These are phyloP conservation scores for Pogonognathellus flavescens DNA, from an alignment of 1,140 invertebrate species.

Conservation along the genomic window DNA sequence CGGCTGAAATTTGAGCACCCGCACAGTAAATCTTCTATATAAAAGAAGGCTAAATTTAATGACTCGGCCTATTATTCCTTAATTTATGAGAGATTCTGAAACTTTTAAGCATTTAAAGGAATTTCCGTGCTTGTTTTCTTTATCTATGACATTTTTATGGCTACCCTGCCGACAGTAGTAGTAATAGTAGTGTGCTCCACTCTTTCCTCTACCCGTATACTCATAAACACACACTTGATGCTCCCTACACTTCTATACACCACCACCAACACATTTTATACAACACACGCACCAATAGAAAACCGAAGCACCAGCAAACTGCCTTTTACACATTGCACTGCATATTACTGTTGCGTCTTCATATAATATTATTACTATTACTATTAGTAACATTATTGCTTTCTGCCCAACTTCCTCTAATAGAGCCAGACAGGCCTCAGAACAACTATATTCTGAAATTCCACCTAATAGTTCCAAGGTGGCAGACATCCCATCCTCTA, in stretches of 20 bases:
- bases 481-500: not conserved
- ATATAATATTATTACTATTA: not conserved
- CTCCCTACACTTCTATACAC: not conserved
- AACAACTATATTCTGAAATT: constrained; percentile 27
- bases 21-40: constrained; percentile 39
- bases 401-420: too few species aligned
- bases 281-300: not conserved
- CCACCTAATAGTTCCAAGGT: constrained; percentile 26
- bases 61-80: constrained; percentile 56
- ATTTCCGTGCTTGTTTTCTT: constrained; percentile 60
- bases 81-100: constrained; percentile 59
- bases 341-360: not conserved
- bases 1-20: constrained; percentile 48
- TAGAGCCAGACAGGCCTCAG: not conserved
- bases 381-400: too few species aligned
- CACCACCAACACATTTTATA: not conserved
- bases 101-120: constrained; percentile 54
- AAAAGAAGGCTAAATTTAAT: constrained; percentile 53
- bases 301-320: not conserved
- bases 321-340: not conserved
- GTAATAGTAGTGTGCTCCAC: constrained; percentile 4
- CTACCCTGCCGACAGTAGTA: constrained; percentile 49
- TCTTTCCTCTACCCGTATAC: constrained; percentile 23
- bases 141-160: constrained; percentile 61
- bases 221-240: not conserved